These are phyloP conservation scores for Myotis daubentonii DNA, from an alignment of 2,797 vertebrate species.

Conservation along the genomic window DNA sequence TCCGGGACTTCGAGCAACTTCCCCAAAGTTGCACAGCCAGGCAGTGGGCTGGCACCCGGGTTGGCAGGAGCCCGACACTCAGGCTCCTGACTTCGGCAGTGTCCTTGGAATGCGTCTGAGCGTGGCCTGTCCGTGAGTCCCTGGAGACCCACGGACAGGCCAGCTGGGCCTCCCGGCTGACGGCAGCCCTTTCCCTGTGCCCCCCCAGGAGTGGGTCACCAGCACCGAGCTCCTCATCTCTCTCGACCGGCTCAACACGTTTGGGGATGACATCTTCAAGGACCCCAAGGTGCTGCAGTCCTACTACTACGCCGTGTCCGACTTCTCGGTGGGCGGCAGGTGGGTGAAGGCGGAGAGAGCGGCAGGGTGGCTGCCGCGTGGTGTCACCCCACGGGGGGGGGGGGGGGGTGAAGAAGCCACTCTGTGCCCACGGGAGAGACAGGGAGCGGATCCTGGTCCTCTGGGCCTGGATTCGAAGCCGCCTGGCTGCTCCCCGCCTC, in stretches of 20 bases:
- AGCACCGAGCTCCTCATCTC: conserved; percentile 95
- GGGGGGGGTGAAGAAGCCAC: no score
- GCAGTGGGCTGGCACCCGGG: not conserved
- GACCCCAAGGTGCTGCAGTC: conserved; percentile 94
- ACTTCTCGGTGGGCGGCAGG: conserved; percentile 96
- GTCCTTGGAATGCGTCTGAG: not conserved
- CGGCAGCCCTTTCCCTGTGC: not conserved
- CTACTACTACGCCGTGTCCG: conserved; percentile 95
- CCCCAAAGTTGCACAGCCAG: not conserved
- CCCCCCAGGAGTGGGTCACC: conserved; percentile 95
- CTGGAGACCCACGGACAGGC: not conserved
- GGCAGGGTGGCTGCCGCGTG: not conserved
- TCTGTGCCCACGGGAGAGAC: not conserved
- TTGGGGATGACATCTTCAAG: conserved; percentile 97
- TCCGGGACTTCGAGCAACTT: fast-evolving
- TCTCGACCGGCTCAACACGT: conserved; percentile 95
- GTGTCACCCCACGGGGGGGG: not conserved
- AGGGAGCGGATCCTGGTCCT: no score
- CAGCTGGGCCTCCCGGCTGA: not conserved
- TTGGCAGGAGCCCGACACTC: not conserved
- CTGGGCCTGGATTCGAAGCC: fast-evolving
- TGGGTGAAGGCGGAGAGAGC: conserved; percentile 76
- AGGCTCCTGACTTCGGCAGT: not conserved
- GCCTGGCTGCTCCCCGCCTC: not conserved
- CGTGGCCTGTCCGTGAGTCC: not conserved